A percentile compares a stretch with the other conserved stretches of the same genome.
These are phyloP conservation scores for Phymanthus crucifer DNA, from an alignment of 92 coral and sea anemone species.

Conservation along the genomic window DNA sequence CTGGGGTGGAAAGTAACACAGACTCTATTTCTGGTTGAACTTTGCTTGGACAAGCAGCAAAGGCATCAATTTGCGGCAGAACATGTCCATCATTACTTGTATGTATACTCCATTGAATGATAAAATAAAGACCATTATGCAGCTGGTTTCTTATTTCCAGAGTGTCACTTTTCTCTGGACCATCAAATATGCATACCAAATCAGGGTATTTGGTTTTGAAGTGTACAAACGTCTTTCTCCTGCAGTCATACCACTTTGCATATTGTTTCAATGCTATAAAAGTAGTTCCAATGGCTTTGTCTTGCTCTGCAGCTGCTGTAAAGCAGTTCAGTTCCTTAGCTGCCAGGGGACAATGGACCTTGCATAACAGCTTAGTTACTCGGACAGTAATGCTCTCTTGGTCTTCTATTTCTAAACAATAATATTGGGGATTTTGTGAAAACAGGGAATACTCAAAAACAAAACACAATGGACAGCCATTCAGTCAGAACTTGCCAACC, in stretches of 20 bases:
- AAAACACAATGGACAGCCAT: no score
- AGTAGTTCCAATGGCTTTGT: slow-evolving; percentile 66
- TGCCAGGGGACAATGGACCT: slow-evolving; percentile 49
- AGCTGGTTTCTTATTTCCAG: slow-evolving; percentile 60
- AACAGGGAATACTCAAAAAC: not conserved
- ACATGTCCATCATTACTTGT: slow-evolving; percentile 49
- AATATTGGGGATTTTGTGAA: not conserved
- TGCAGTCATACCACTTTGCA: slow-evolving; percentile 59
- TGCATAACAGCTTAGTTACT: slow-evolving; percentile 44
- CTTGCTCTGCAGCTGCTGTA: slow-evolving; percentile 45
- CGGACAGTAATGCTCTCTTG: slow-evolving; percentile 33
- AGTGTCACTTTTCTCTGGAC: slow-evolving; percentile 44
- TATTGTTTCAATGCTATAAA: slow-evolving; percentile 68
- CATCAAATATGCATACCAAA: slow-evolving; percentile 44
- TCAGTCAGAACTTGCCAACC: no score
- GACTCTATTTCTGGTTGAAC: slow-evolving; percentile 12
- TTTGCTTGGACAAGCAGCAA: slow-evolving; percentile 32
- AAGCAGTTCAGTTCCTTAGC: slow-evolving; percentile 64
- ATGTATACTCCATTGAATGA: slow-evolving; percentile 68
- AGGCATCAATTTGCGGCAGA: slow-evolving; percentile 61
- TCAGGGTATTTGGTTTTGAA: slow-evolving; percentile 78
- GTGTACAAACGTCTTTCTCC: slow-evolving; percentile 74
- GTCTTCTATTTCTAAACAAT: not conserved
- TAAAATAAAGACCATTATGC: slow-evolving; percentile 54
- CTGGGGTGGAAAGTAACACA: slow-evolving; percentile 57